Conservation (phyloP, 1,140 invertebrate genomes). For the Trichomalopsis sarcophagae region DNA sequence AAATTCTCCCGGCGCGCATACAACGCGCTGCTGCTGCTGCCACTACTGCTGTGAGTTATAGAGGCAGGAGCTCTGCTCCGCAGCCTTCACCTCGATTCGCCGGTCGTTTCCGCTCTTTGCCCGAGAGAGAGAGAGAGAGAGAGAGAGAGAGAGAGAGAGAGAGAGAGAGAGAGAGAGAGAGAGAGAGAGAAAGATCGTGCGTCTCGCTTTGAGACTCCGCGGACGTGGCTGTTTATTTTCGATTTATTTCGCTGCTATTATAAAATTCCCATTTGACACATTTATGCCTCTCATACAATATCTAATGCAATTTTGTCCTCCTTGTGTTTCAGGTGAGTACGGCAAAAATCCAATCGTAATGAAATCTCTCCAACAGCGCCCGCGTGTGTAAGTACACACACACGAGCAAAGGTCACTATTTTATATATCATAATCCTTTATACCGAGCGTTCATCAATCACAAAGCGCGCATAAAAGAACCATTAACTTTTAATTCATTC, state of each 20-base stretch:
- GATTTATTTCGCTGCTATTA: neutral
- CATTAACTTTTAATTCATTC: neutral
- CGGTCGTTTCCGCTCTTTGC: constrained; percentile 68
- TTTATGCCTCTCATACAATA: too few species aligned
- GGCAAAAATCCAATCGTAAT: neutral
- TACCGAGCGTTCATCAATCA: neutral
- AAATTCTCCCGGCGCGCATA: constrained; percentile 35
- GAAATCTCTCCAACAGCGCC: neutral
- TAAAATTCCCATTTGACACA: too few species aligned
- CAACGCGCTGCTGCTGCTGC: constrained; percentile 37
- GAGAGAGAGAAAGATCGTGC: neutral
- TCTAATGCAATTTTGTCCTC: neutral
- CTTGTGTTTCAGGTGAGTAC: constrained; percentile 7
- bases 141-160: constrained; percentile 12
- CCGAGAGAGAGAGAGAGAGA: constrained; percentile 26
- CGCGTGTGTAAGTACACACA: neutral
- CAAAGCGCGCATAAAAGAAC: neutral
- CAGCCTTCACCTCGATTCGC: constrained; percentile 73
- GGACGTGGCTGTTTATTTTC: neutral
- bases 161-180: neutral
- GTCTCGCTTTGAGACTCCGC: neutral
- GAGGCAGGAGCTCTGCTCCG: constrained; percentile 41
- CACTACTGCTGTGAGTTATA: neutral
- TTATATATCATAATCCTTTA: neutral
- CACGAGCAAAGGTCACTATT: neutral